Percentiles rank a stretch among this genome's conserved stretches.
These are phyloP conservation scores for Phoeniculus purpureus DNA, from an alignment of 2,797 vertebrate genomes.

Conservation along the genomic window DNA sequence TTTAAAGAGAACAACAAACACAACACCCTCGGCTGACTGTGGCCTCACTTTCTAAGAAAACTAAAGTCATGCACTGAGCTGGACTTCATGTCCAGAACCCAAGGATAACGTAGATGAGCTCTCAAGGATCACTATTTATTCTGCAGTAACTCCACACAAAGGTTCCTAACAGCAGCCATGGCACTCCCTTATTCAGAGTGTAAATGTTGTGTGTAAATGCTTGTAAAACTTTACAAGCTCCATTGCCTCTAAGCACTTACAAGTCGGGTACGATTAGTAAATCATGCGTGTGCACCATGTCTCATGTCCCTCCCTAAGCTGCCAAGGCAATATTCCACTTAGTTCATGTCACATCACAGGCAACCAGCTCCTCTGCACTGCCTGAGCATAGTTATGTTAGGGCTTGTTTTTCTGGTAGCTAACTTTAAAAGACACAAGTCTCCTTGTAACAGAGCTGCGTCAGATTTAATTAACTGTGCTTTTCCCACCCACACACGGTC, in stretches of 20 bases:
- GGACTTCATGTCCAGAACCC: neutral
- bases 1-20: neutral
- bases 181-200: conserved; percentile 23
- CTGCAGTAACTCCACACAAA: neutral
- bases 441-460: neutral
- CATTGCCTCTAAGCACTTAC: conserved; percentile 23
- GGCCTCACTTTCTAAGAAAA: neutral
- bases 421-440: neutral
- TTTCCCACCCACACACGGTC: neutral
- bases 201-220: conserved; percentile 56
- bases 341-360: neutral
- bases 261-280: conserved; percentile 26
- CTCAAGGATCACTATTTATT: conserved; percentile 6
- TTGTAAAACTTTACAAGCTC: conserved; percentile 55
- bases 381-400: neutral
- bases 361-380: neutral
- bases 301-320: neutral
- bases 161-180: neutral
- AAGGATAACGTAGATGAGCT: neutral
- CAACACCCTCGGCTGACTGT: neutral
- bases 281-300: neutral
- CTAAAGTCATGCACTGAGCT: neutral
- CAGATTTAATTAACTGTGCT: neutral
- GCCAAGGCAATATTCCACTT: neutral
- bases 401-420: neutral